Base-by-base conservation (phyloP, 2,888 invertebrate genomes). In the Galeruca laticollis region DNA sequence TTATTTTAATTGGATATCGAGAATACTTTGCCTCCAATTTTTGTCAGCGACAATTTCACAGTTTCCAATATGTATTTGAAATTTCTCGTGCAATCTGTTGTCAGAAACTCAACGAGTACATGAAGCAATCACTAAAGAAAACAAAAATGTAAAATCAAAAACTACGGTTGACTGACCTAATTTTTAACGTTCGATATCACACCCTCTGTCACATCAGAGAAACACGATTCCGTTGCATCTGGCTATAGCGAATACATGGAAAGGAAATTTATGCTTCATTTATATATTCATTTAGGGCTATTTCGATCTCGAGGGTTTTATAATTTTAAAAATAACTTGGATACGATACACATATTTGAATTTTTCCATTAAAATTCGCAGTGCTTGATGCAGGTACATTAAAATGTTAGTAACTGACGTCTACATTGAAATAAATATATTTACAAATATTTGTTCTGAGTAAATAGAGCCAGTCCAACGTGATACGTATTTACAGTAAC, bases 271-370 rank as follows among this genome's bases (percentile, higher is more conserved):
- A 78, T 78, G 73, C 75, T 64, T 74, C 77, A 78, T 81, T 81
- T 79, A 79, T 26, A 26, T 26, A 26, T 79, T 78, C 75, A 77
- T 79, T 81, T 80, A 79, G 78, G 79, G 76, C 72, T 76, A 76
- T 76, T 75, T 75, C 73, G 75, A 67, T 75, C 75, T 73, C 76
- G 71, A 69, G 77, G 76, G 78, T 78, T 78, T 79, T 26, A 26
- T 26, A 26, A 26, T 26, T 40, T n/a, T n/a, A 6, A 40, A n/a
- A 40, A 40, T 37, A 40, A 40, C 13, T 40, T 2, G 10, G 2
- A 10, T 11, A 11, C 1, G 37, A 37, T 37, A 5, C 40, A 40
- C 40, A 40, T n/a, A 13, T 40, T 40, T 40, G n/a, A n/a, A 37
- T 37, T 13, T n/a, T 37, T 13, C 37, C n/a, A 11, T 37, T 26